A percentile compares a stretch with the other conserved stretches of the same genome.
phyloP scores from a whole-genome alignment of 2,113 vertebrate genomes.

The Polypterus senegalus region DNA sequence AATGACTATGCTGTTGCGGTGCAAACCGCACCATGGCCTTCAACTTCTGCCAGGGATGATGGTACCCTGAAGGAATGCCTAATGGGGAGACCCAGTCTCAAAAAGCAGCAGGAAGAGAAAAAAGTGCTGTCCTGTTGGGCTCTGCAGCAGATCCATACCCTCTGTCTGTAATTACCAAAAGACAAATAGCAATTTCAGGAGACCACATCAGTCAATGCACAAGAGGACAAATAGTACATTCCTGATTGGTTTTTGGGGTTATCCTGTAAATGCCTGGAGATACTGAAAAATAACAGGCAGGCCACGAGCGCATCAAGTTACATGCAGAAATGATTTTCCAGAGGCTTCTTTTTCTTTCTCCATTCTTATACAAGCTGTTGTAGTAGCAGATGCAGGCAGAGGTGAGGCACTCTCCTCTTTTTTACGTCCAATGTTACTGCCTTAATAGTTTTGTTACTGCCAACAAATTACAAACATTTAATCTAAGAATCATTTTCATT shows the following conservation, averaged over 20 bases:
- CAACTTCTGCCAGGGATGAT: background rate
- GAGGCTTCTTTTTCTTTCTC: too few species aligned
- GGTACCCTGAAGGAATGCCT: slow-evolving; percentile 12
- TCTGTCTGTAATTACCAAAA: slow-evolving; percentile 25
- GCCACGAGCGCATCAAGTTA: background rate
- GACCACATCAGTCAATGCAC: slow-evolving; percentile 23
- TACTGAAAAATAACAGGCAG: slow-evolving; percentile 15
- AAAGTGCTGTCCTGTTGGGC: background rate
- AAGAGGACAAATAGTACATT: slow-evolving; percentile 24
- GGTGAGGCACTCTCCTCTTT: too few species aligned
- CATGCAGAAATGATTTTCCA: background rate
- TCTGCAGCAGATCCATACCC: slow-evolving; percentile 1
- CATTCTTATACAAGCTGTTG: too few species aligned
- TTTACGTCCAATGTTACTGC: too few species aligned
- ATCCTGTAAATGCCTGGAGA: slow-evolving; percentile 15
- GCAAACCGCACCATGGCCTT: background rate
- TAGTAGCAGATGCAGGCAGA: too few species aligned
- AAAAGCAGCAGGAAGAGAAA: background rate
- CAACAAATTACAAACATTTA: too few species aligned
- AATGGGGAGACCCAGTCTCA: slow-evolving; percentile 15
- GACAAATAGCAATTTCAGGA: slow-evolving; percentile 28
- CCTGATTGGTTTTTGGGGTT: slow-evolving; percentile 16
- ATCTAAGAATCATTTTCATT: too few species aligned
- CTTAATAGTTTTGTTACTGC: too few species aligned
- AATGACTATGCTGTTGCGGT: slow-evolving; percentile 1